Conservation (phyloP, 2,888 invertebrate genomes). For the Pogonocherus hispidulus region DNA sequence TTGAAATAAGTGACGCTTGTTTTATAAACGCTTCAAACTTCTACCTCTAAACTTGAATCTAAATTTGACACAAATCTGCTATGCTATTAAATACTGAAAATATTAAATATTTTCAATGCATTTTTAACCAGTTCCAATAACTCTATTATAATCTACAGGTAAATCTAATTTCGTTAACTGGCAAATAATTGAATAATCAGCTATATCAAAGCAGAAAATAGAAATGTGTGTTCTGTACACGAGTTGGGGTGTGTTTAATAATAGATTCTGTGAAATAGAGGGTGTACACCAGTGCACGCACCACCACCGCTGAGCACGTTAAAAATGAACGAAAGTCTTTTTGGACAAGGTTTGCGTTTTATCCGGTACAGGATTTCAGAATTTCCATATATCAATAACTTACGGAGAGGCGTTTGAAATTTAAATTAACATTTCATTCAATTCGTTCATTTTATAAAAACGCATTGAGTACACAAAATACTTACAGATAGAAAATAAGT, state of each 20-base stretch:
- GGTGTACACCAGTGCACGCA: slow-evolving; percentile 53
- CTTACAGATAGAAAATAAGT: too few species aligned
- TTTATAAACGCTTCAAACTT: too few species aligned
- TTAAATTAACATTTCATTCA: neutral
- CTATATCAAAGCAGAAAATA: slow-evolving; percentile 57
- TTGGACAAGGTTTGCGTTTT: slow-evolving; percentile 38
- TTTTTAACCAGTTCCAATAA: slow-evolving; percentile 17
- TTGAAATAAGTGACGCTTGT: too few species aligned
- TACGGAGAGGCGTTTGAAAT: slow-evolving; percentile 2
- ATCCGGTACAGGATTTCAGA: slow-evolving; percentile 32
- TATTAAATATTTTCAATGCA: too few species aligned
- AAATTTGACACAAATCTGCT: too few species aligned
- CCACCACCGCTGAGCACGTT: slow-evolving; percentile 38
- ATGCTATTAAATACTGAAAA: too few species aligned
- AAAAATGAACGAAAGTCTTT: slow-evolving; percentile 47
- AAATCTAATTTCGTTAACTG: slow-evolving; percentile 43
- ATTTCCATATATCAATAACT: slow-evolving; percentile 34
- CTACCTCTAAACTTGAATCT: too few species aligned
- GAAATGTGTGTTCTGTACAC: slow-evolving; percentile 55
- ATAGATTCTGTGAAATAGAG: slow-evolving; percentile 52
- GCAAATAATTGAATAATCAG: slow-evolving; percentile 57
- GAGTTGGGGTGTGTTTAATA: slow-evolving; percentile 55
- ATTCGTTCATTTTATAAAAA: too few species aligned
- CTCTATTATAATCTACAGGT: slow-evolving; percentile 25
- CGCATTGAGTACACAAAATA: too few species aligned